Base-by-base conservation (phyloP, 2,888 invertebrate genomes). In the Andrena flavipes region DNA sequence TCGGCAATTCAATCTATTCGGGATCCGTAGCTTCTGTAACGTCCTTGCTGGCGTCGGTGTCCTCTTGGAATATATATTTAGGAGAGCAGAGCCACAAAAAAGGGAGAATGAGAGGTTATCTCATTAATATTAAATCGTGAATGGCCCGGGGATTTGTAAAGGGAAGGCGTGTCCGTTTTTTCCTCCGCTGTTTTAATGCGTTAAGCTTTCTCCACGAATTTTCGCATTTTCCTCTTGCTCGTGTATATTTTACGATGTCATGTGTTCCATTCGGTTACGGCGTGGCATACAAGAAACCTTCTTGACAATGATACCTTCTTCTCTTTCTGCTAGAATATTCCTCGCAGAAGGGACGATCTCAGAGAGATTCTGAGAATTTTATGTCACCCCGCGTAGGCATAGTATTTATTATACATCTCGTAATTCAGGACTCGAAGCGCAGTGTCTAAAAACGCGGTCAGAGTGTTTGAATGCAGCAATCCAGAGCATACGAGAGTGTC, bases 121-220 rank as follows among this genome's bases (percentile, higher is more conserved):
- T 80, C 68, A 56, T 88, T 87, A 88, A 87, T 87, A 81, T 85
- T 88, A 74, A 79, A 83, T 81, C 35, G 23, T 62, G 48, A 70
- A 73, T 49, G 72, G 72, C 62, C 51, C 70, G 42, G 75, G 60
- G 33, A 42, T 49, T 42, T 20, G 68, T 42, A 54, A 42, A 30
- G 35, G 10, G 48, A 26, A 35, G 29, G 35, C 54, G 23, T 30
- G 8, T 7, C 26, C 13, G 7, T 16, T 63, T 60, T 62, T 69
- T 51, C 23, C 54, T 29, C 10, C 10, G n/a, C n/a, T 76, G 62
- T 64, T 82, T 82, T 73, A 80, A 84, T 84, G 70, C n/a, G 65
- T 72, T 73, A 73, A 73, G 64, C 30, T 62, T 10, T 62, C 64
- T 69, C 20, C 42, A 35, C 30, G 29, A 69, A 68, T 49, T 70